Conservation (phyloP, 1,140 invertebrate species). For the Drosophila willistoni region DNA sequence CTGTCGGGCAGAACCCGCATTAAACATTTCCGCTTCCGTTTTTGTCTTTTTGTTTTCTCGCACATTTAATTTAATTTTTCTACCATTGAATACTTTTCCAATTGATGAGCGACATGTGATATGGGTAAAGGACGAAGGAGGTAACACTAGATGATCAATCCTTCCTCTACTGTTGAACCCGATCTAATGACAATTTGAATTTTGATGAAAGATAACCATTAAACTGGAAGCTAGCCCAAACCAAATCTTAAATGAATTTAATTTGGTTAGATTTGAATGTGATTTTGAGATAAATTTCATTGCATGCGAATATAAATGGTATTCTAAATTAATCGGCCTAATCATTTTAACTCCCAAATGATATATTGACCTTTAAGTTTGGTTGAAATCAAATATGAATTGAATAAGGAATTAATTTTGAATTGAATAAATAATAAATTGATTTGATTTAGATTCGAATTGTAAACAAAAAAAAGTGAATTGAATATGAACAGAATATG, state of each 20-base stretch:
- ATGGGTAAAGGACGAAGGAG: background rate
- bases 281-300: no score
- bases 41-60: slow-evolving; percentile 33
- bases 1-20: slow-evolving; percentile 40
- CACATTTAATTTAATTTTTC: slow-evolving; percentile 41
- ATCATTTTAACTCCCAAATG: no score
- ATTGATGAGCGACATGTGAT: background rate
- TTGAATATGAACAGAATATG: no score
- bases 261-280: background rate
- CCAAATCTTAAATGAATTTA: background rate
- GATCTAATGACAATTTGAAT: background rate
- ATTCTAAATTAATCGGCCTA: no score
- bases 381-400: no score
- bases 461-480: no score
- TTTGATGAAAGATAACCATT: background rate
- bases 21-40: slow-evolving; percentile 53
- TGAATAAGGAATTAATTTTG: no score
- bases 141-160: background rate
- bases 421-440: no score
- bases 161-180: background rate
- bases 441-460: no score
- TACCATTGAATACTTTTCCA: background rate
- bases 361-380: no score
- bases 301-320: no score
- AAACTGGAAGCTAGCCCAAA: background rate